Base-by-base conservation (phyloP, 37 sponge, comb jelly and placozoan species). In the Beroe forskalii region DNA sequence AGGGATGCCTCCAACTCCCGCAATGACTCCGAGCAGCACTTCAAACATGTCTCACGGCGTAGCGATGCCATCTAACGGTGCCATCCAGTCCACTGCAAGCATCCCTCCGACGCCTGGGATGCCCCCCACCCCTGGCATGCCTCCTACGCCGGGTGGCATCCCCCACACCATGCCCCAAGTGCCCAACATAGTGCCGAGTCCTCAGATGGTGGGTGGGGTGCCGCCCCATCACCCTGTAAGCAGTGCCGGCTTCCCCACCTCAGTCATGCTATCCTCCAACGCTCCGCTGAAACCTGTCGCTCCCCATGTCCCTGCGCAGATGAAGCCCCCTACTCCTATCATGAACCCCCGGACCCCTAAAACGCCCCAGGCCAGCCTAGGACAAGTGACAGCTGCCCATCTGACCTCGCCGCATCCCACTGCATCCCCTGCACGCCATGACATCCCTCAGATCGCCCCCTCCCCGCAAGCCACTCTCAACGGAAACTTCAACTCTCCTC, bases 101-200 rank as follows among this genome's bases (percentile, higher is more conserved):
- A 36, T 69, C 19, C 38, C 72, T 36, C 86, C 43, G 9, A 80
- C 55, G 20, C 86, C 86, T n/a, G 55, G 55, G 9, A 80, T 80
- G 86, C 55, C 55, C 1, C 86, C 37, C 24, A 80, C 86, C 25
- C 86, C 86, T 33, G 86, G 86, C 1, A 72, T 72, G 75, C 40
- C 40, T 1, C 75, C 23, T 12, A 72, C 75, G 31, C 75, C 75
- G 4, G 66, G 66, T 28, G 31, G 24, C 4, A n/a, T 30, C 14
- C 66, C 66, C 66, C 66, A 64, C 66, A n/a, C 66, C 17, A 44
- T 80, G 55, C 86, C 37, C 1, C 28, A 24, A 3, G 28, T 30
- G 24, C 86, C 86, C 1, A 80, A 80, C 86, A 80, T 80, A 4
- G 86, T 80, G 27, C 86, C 86, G 28, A 80, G 86, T 43, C 86